phyloP scores from a whole-genome alignment of 2,113 vertebrate species.

The Chamaea fasciata region DNA sequence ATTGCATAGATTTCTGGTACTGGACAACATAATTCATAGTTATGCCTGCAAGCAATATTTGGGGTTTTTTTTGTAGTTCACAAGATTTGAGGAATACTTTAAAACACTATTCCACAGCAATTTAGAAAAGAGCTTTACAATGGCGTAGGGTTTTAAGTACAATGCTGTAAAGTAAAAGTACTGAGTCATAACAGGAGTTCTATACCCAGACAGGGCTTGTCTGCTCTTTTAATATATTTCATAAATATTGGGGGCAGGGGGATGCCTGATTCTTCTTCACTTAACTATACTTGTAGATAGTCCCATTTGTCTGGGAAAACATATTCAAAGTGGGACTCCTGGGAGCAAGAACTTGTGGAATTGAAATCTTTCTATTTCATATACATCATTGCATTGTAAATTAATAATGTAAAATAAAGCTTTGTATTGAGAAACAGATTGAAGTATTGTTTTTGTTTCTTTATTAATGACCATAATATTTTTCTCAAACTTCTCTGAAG shows the following conservation, averaged over 20 bases:
- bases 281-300: neutral
- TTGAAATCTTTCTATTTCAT: neutral
- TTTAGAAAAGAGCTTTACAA: neutral
- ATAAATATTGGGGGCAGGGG: neutral
- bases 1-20: neutral
- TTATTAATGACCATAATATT: neutral
- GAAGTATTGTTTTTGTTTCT: neutral
- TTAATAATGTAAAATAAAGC: neutral
- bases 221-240: neutral
- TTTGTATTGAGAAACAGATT: neutral
- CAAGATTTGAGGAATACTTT: neutral
- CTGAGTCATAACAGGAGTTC: neutral
- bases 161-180: neutral
- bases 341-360: neutral
- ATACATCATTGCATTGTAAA: neutral
- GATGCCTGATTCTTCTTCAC: neutral
- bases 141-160: neutral
- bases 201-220: neutral
- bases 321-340: neutral
- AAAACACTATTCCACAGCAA: neutral
- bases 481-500: neutral
- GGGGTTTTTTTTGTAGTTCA: neutral
- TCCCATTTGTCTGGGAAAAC: neutral
- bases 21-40: neutral
- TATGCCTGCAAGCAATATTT: neutral